Percentiles rank a stretch among this genome's conserved stretches.
Evolutionary conservation across 2,113 vertebrate genomes (phyloP).

Genomic region (Chloropsis cyanopogon): DNA sequence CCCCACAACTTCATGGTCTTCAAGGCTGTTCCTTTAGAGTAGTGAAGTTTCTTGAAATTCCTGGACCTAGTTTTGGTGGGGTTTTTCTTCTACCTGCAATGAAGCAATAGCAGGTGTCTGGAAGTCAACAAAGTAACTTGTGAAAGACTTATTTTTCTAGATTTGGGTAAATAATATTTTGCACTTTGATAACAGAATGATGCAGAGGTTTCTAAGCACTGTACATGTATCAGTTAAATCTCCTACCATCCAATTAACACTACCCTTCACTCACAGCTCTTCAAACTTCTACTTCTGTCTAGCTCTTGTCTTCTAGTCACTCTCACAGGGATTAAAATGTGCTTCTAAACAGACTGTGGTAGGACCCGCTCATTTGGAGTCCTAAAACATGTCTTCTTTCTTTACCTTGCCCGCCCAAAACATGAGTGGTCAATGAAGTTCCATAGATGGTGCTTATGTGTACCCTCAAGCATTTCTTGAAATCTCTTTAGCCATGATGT

Average conservation of each 20-base stretch:
- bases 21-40: not conserved
- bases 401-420: not conserved
- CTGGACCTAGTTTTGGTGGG: not conserved
- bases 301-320: not conserved
- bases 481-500: not conserved
- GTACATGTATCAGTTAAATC: not conserved
- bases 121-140: not conserved
- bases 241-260: not conserved
- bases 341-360: not conserved
- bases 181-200: not conserved
- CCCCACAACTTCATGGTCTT: not conserved
- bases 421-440: not conserved
- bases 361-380: not conserved
- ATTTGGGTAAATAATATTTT: not conserved
- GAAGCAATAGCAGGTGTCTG: not conserved
- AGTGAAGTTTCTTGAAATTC: not conserved
- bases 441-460: not conserved
- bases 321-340: not conserved
- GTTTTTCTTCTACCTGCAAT: not conserved
- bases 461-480: not conserved
- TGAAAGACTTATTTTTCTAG: not conserved
- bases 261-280: not conserved
- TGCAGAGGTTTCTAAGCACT: not conserved
- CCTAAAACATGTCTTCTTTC: not conserved
- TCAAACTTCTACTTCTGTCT: not conserved